Evolutionary conservation across 2,113 vertebrate genomes (phyloP).

Genomic region (Irena cyanogastra): DNA sequence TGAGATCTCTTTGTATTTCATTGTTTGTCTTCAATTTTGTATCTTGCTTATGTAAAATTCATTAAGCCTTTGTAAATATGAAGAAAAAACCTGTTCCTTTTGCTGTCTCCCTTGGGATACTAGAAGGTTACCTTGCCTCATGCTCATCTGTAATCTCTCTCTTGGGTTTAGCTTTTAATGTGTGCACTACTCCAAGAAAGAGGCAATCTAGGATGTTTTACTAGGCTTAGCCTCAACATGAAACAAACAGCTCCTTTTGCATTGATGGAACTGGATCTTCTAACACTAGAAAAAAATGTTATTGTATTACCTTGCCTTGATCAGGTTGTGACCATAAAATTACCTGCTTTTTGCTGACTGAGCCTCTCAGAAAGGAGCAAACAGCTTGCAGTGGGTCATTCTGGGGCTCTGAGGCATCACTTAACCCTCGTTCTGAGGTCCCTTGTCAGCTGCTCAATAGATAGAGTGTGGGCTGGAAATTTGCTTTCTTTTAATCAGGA

Average conservation of each 20-base stretch:
- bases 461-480: not conserved
- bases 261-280: not conserved
- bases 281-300: not conserved
- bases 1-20: constrained; percentile 33
- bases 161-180: constrained; percentile 10
- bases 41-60: constrained; percentile 56
- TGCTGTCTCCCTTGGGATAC: constrained; percentile 19
- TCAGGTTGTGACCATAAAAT: not conserved
- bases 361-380: not conserved
- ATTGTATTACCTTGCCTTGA: not conserved
- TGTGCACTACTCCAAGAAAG: not conserved
- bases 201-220: not conserved
- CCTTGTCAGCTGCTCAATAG: not conserved
- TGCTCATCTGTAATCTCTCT: not conserved
- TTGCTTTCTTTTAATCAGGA: not conserved
- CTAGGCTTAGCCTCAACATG: not conserved
- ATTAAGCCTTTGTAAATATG: constrained; percentile 40
- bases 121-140: constrained; percentile 42
- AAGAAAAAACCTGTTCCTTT: not conserved
- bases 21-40: constrained; percentile 54
- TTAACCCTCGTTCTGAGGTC: not conserved
- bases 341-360: not conserved
- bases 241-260: not conserved
- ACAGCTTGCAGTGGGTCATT: not conserved
- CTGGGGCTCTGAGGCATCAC: not conserved